Evolutionary conservation across 92 coral and sea anemone genomes (phyloP).

Genomic region (Porites lobata): DNA sequence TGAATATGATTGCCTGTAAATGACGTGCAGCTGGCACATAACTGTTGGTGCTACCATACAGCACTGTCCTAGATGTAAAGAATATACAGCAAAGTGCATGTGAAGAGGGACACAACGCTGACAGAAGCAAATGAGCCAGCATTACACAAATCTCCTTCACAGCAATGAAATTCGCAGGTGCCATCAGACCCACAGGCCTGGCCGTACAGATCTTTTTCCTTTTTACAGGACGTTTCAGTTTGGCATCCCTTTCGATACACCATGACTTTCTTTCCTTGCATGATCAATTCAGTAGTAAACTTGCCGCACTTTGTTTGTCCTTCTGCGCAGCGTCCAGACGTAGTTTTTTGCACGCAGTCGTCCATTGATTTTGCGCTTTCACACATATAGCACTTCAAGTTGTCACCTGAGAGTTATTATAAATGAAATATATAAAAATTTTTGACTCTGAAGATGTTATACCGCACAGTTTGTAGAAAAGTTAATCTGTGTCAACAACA

Average conservation of each 20-base stretch:
- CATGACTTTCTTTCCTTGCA: conserved; percentile 30
- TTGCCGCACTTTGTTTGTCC: neutral
- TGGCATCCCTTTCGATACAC: conserved; percentile 52
- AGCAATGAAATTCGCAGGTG: conserved; percentile 5
- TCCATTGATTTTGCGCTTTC: conserved; percentile 22
- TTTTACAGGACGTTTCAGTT: neutral
- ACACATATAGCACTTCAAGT: conserved; percentile 11
- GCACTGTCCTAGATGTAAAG: neutral
- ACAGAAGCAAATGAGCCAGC: neutral
- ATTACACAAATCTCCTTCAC: conserved; percentile 14
- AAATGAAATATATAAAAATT: neutral
- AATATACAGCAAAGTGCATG: neutral
- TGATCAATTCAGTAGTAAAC: conserved; percentile 11
- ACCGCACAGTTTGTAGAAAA: too few relatives aligned
- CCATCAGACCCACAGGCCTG: conserved; percentile 3
- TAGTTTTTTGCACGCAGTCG: conserved; percentile 20
- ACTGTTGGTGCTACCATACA: neutral
- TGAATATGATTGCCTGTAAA: too few relatives aligned
- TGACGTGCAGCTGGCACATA: too few relatives aligned
- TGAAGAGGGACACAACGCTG: conserved; percentile 6
- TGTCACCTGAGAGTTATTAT: neutral
- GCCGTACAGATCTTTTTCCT: conserved; percentile 1
- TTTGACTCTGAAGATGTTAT: too few relatives aligned
- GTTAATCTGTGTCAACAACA: too few relatives aligned
- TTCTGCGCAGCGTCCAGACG: neutral